These are phyloP conservation scores for Leptosomus discolor DNA, from an alignment of 2,113 vertebrate species.

Conservation along the genomic window DNA sequence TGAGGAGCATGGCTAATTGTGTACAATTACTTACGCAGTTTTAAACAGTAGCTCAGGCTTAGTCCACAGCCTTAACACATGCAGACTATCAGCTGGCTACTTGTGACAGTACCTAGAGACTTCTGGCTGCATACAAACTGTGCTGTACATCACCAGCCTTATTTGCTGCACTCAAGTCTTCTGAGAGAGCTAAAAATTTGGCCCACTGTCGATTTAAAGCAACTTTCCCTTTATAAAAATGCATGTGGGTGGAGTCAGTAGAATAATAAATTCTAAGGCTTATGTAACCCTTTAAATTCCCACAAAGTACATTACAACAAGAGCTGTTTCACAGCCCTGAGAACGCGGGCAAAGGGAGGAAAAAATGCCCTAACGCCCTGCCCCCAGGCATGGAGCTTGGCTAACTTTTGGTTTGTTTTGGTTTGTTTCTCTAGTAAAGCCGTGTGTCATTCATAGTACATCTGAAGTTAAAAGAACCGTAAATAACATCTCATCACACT, in stretches of 20 bases:
- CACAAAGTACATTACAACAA: fast-evolving
- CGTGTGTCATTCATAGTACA: fast-evolving
- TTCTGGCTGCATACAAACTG: not conserved
- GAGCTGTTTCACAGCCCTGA: not conserved
- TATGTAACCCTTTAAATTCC: not conserved
- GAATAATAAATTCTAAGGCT: not conserved
- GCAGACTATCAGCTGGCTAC: not conserved
- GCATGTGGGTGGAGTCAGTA: not conserved
- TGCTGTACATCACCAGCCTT: not conserved
- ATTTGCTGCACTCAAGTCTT: not conserved
- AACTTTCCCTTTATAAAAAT: not conserved
- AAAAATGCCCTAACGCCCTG: not conserved
- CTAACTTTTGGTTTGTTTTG: too few relatives aligned
- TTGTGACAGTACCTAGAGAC: not conserved
- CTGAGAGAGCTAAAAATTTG: not conserved
- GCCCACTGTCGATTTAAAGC: not conserved
- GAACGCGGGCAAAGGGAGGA: fast-evolving
- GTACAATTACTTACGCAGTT: not conserved
- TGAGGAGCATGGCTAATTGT: not conserved
- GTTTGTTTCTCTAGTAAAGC: not conserved
- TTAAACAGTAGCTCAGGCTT: not conserved
- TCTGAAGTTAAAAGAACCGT: not conserved
- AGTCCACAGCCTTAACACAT: not conserved
- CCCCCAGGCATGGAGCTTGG: not conserved
- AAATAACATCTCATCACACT: not conserved